Conservation (phyloP, 2,888 invertebrate genomes). For the Nemapogon koenigi region DNA sequence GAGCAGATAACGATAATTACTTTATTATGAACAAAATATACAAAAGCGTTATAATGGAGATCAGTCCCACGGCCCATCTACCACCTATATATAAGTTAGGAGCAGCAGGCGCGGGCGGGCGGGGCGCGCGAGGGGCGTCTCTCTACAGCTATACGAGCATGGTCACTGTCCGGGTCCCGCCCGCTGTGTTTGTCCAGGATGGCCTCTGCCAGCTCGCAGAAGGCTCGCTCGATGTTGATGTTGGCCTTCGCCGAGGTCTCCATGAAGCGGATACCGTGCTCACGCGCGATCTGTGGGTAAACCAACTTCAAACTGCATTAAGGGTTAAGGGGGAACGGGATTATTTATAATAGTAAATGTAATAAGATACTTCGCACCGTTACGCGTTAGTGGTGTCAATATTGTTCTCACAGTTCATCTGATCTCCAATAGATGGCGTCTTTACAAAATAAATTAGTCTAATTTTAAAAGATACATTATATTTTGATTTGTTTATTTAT, state of each 20-base stretch:
- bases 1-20: not conserved
- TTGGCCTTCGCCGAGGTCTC: conserved; percentile 98
- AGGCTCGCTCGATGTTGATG: conserved; percentile 95
- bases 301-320: no score
- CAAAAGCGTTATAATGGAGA: conserved; percentile 20
- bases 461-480: no score
- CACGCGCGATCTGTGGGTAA: conserved; percentile 95
- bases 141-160: conserved; percentile 69
- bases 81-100: conserved; percentile 22
- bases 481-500: no score
- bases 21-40: conserved; percentile 64
- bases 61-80: no score
- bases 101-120: conserved; percentile 60
- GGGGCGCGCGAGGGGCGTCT: conserved; percentile 70
- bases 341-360: no score
- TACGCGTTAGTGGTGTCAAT: no score
- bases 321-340: no score
- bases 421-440: no score
- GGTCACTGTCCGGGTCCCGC: conserved; percentile 75
- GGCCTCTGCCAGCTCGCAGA: conserved; percentile 93
- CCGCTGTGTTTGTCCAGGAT: conserved; percentile 91
- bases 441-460: no score
- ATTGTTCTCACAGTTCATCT: no score
- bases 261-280: conserved; percentile 96
- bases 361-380: no score